Percentiles rank a stretch among this genome's conserved stretches.
Conservation (phyloP, 2,888 invertebrate genomes). For the Cephus runcator region DNA sequence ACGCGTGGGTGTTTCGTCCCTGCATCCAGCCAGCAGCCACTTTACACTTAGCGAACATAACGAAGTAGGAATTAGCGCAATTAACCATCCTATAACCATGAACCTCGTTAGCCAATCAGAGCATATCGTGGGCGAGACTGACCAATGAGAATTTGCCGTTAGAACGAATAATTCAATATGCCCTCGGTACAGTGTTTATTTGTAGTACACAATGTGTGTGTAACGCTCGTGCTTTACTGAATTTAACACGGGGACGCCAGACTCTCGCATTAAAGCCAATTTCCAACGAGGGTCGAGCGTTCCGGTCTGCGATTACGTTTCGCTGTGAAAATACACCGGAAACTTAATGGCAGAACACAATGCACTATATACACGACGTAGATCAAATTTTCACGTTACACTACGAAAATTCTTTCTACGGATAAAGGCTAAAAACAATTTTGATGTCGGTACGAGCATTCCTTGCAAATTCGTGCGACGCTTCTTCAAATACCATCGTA, state of each 20-base stretch:
- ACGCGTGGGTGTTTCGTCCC: neutral
- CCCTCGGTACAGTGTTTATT: neutral
- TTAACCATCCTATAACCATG: conserved; percentile 28
- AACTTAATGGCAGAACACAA: neutral
- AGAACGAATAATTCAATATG: neutral
- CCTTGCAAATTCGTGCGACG: neutral
- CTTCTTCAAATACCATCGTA: too few species aligned
- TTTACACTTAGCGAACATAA: neutral
- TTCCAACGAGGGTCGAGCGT: neutral
- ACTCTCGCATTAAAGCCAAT: neutral
- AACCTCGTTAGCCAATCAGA: conserved; percentile 44
- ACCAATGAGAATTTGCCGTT: conserved; percentile 26
- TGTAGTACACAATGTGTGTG: neutral
- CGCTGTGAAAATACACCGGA: neutral
- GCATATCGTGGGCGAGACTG: conserved; percentile 37
- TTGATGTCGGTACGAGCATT: neutral
- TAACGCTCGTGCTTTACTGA: neutral
- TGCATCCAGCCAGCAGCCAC: neutral
- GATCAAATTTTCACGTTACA: neutral
- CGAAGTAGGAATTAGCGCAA: conserved; percentile 27
- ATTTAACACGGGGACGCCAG: neutral
- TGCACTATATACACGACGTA: neutral
- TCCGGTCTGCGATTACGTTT: neutral
- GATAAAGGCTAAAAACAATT: neutral
- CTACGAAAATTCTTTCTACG: neutral